phyloP scores from a whole-genome alignment of 2,888 invertebrate species.

The Coelinius sp. region DNA sequence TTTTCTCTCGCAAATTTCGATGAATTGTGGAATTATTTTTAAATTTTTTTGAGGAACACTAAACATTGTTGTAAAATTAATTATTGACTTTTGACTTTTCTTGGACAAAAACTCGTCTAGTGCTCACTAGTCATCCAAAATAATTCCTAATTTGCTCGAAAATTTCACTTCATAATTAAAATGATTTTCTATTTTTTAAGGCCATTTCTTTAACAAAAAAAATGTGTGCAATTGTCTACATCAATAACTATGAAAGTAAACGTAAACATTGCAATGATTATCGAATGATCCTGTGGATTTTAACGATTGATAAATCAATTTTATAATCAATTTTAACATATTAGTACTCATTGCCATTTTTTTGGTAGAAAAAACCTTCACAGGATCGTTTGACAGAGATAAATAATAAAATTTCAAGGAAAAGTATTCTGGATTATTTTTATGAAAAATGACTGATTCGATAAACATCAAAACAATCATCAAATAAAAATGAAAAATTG shows the following conservation, averaged over 20 bases:
- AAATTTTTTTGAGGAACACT: too few relatives aligned
- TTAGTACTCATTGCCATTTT: not conserved
- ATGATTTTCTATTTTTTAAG: slow-evolving; percentile 14
- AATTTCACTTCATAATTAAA: too few relatives aligned
- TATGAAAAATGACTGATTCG: slow-evolving; percentile 18
- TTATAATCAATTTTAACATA: slow-evolving; percentile 18
- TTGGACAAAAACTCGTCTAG: too few relatives aligned
- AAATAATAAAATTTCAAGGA: not conserved
- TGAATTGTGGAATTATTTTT: not conserved
- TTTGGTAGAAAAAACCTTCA: not conserved
- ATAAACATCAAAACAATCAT: not conserved
- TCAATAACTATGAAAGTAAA: not conserved
- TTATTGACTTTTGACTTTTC: too few relatives aligned
- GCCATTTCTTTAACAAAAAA: not conserved
- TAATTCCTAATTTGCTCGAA: too few relatives aligned
- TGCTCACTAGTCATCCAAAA: too few relatives aligned
- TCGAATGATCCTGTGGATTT: slow-evolving; percentile 8
- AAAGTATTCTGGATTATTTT: slow-evolving; percentile 18
- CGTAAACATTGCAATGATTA: not conserved
- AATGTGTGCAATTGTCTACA: slow-evolving; percentile 4
- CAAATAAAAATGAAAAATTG: not conserved
- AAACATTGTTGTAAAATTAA: too few relatives aligned
- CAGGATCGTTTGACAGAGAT: not conserved
- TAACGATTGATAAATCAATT: not conserved
- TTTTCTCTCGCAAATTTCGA: not conserved